Base-by-base conservation (phyloP, 2,888 invertebrate genomes). In the Polyploca ridens region DNA sequence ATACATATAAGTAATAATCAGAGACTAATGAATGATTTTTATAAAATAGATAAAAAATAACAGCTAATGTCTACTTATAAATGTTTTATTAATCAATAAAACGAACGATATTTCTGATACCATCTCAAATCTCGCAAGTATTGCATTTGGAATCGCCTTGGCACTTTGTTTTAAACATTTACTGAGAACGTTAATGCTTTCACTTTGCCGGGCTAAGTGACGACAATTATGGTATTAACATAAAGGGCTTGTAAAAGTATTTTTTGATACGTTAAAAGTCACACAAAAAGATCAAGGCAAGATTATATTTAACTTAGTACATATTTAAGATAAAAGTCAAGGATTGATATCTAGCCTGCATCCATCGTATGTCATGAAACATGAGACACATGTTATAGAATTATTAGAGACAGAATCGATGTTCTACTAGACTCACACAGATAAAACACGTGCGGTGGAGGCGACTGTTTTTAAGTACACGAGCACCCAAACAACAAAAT, bases 391-490 rank as follows among this genome's bases (percentile, higher is more conserved):
- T 35, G n/a, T 46, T 46, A 46, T 14, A 46, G 14, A 27, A 27
- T 27, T 27, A 27, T 27, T 14, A 14, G 14, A 46, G n/a, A 46
- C 46, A 46, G n/a, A 46, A 14, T 46, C 54, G 3, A 49, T 16
- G n/a, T n/a, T 64, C 41, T 46, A 63, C 41, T 46, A 63, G 64
- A 57, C 35, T 33, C 60, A 62, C 63, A 63, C 62, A 13, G 7
- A 62, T 13, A 10, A 27, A 69, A 68, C 72, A 73, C 76, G 76
- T 74, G 69, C 61, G 8, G 41, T 7, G 41, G 0, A 13, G 64
- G 33, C 63, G 63, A 61, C 67, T 16, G 66, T 59, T 69, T 65
- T 64, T 64, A 62, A 60, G 78, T 78, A 69, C 80, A 69, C 66
- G 69, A 64, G 80, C 70, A 76, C 79, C 41, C 13, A 67, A 70